A percentile compares a stretch with the other conserved stretches of the same genome.
Evolutionary conservation across 2,888 invertebrate genomes (phyloP).

Genomic region (Ferdinandea cuprea): DNA sequence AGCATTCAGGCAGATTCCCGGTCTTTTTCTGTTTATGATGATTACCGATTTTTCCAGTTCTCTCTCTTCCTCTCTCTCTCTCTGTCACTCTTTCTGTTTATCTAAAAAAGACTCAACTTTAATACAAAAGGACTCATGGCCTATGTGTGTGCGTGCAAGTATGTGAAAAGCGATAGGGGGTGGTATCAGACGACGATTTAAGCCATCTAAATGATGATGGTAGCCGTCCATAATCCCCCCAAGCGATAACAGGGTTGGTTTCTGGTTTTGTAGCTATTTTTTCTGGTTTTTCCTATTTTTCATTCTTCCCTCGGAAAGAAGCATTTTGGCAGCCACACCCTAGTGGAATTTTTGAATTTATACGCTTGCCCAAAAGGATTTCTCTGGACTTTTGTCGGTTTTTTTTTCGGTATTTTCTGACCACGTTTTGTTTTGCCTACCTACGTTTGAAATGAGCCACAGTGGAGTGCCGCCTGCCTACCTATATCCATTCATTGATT

Average conservation of each 20-base stretch:
- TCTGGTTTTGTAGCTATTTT: too few relatives aligned
- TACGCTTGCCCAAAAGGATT: constrained; percentile 40
- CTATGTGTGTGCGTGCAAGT: constrained; percentile 25
- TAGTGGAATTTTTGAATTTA: constrained; percentile 45
- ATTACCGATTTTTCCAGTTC: constrained; percentile 65
- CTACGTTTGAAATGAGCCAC: constrained; percentile 50
- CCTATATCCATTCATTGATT: constrained; percentile 38
- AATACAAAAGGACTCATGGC: constrained; percentile 48
- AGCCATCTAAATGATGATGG: constrained; percentile 73
- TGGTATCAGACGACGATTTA: constrained; percentile 66
- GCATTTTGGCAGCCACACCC: constrained; percentile 69
- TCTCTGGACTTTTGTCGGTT: constrained; percentile 28
- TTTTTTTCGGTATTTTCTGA: neutral
- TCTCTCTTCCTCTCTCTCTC: too few relatives aligned
- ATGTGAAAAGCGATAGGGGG: constrained; percentile 44
- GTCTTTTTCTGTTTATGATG: constrained; percentile 41
- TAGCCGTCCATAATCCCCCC: constrained; percentile 64
- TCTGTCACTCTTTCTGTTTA: too few relatives aligned
- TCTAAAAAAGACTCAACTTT: constrained; percentile 40
- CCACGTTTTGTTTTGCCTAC: constrained; percentile 28
- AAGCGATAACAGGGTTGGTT: constrained; percentile 55
- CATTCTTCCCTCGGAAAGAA: constrained; percentile 10
- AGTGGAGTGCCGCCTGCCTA: too few relatives aligned
- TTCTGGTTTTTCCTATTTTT: constrained; percentile 15
- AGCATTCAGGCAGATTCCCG: constrained; percentile 48